Conservation (phyloP, 2,113 vertebrate species). For the Sebastes schlegelii region DNA sequence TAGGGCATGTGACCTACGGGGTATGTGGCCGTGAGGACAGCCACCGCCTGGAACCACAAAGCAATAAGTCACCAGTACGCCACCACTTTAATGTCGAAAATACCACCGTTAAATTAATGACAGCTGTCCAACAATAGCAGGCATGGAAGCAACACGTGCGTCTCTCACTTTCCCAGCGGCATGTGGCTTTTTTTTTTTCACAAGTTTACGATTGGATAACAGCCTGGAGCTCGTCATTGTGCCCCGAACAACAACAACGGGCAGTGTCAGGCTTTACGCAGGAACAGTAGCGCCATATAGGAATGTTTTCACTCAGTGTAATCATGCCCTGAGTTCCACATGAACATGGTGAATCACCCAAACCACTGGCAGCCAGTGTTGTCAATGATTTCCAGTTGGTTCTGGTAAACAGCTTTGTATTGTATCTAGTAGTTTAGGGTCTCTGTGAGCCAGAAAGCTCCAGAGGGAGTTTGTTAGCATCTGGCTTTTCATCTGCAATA, state of each 20-base stretch:
- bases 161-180: slow-evolving; percentile 38
- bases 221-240: slow-evolving; percentile 59
- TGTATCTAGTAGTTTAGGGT: slow-evolving; percentile 66
- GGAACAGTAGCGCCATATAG: slow-evolving; percentile 49
- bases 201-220: slow-evolving; percentile 39
- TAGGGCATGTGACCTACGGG: slow-evolving; percentile 99
- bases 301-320: slow-evolving; percentile 68
- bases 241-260: slow-evolving; percentile 55
- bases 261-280: slow-evolving; percentile 28
- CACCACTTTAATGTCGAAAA: slow-evolving; percentile 31
- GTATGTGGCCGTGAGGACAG: slow-evolving; percentile 96
- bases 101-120: slow-evolving; percentile 41
- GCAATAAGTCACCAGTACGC: slow-evolving; percentile 34
- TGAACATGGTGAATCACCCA: slow-evolving; percentile 72
- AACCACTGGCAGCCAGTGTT: slow-evolving; percentile 72
- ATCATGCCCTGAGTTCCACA: slow-evolving; percentile 62
- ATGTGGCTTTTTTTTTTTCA: slow-evolving; percentile 11
- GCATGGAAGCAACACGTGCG: slow-evolving; percentile 22
- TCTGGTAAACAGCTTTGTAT: slow-evolving; percentile 79
- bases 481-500: slow-evolving; percentile 55
- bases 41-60: slow-evolving; percentile 89
- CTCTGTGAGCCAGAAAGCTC: slow-evolving; percentile 70
- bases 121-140: slow-evolving; percentile 34
- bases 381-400: slow-evolving; percentile 72
- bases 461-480: slow-evolving; percentile 68